These are phyloP conservation scores for Mimachlamys varia DNA, from an alignment of 2,888 invertebrate species.

Conservation along the genomic window DNA sequence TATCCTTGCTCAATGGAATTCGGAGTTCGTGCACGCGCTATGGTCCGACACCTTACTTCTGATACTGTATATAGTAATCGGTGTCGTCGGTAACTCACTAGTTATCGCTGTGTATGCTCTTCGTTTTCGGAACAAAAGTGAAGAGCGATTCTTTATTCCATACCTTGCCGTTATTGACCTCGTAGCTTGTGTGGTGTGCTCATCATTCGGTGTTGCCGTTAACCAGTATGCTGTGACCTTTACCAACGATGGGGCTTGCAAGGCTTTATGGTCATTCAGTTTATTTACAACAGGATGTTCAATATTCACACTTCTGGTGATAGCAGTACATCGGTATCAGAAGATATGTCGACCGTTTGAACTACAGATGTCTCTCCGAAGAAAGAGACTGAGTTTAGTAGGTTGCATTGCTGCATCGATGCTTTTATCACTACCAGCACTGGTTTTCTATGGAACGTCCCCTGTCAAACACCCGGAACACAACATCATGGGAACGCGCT, in stretches of 20 bases:
- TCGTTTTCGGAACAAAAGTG: conserved; percentile 41
- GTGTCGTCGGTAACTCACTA: conserved; percentile 44
- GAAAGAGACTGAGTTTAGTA: background rate
- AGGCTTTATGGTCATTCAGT: conserved; percentile 39
- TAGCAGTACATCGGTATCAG: conserved; percentile 47
- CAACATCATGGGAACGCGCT: conserved; percentile 46
- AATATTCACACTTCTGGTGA: conserved; percentile 44
- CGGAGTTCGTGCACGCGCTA: background rate
- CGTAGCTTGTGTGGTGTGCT: conserved; percentile 42
- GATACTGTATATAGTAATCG: background rate
- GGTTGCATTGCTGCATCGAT: background rate
- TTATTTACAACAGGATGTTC: conserved; percentile 40
- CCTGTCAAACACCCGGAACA: background rate
- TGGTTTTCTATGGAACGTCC: conserved; percentile 48
- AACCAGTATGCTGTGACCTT: conserved; percentile 42
- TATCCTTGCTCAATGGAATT: background rate
- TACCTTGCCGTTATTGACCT: conserved; percentile 47
- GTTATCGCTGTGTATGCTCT: conserved; percentile 41
- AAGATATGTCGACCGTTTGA: conserved; percentile 47
- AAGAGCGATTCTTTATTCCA: conserved; percentile 51
- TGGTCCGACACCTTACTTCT: background rate
- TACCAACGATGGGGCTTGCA: conserved; percentile 38
- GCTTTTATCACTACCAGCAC: conserved; percentile 44
- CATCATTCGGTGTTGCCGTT: conserved; percentile 38
- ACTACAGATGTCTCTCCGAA: conserved; percentile 40